phyloP scores from a whole-genome alignment of 2,888 invertebrate genomes.

The Eudasyphora cyanicolor region DNA sequence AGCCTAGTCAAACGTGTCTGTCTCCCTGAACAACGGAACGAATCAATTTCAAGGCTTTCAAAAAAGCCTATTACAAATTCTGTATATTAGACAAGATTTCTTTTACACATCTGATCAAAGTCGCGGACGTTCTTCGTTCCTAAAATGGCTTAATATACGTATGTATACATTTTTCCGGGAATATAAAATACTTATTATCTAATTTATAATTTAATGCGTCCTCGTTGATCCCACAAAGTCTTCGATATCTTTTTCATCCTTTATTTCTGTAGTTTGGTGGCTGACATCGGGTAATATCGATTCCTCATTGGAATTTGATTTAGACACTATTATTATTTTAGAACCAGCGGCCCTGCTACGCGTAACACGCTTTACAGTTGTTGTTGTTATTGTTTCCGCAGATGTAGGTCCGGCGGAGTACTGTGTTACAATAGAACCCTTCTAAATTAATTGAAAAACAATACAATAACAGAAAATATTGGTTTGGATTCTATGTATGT shows the following conservation, averaged over 20 bases:
- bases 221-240: slow-evolving; percentile 64
- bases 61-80: no score
- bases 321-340: slow-evolving; percentile 59
- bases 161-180: neutral
- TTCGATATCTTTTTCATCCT: slow-evolving; percentile 65
- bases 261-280: slow-evolving; percentile 63
- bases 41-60: slow-evolving; percentile 6
- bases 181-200: neutral
- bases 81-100: no score
- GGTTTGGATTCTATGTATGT: no score
- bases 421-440: slow-evolving; percentile 51
- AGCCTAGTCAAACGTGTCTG: neutral
- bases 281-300: slow-evolving; percentile 52
- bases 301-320: slow-evolving; percentile 61
- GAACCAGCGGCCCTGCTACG: slow-evolving; percentile 60
- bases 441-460: neutral
- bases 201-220: neutral
- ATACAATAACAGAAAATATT: no score
- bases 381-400: slow-evolving; percentile 50
- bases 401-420: slow-evolving; percentile 34
- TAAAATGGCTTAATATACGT: no score
- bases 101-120: no score
- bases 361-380: slow-evolving; percentile 53
- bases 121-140: no score
- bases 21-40: neutral